Base-by-base conservation (phyloP, 2,113 vertebrate species). In the Scomber scombrus region DNA sequence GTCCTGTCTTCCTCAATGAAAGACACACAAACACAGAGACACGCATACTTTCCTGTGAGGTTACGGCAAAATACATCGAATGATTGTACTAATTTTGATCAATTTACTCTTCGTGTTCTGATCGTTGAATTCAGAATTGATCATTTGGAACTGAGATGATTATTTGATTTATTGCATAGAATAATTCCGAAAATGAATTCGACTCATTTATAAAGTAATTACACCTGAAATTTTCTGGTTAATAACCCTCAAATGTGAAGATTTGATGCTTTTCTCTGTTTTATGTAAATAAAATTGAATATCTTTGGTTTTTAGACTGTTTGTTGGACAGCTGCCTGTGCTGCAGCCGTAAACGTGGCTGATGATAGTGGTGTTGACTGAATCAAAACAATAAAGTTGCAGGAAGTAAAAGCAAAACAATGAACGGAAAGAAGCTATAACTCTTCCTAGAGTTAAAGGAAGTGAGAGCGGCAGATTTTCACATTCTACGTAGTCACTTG, bases 1-100 rank as follows among this genome's bases (percentile, higher is more conserved):
- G 1, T 26, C 19, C 3, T 72, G 11, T 49, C 66, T 46, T 61
- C 45, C 47, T 69, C 34, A 6, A 0, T 51, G 31, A 77, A 70
- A 82, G 29, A 75, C 55, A 79, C 45, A 75, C 23, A 58, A 9
- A 74, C 60, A 71, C 47, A 58, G 49, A 61, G 16, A 60, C 15
- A 71, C 21, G 64, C 61, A 66, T 9, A 66, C 57, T 21, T 67
- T 57, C 19, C 31, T 54, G 6, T 62, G 43, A 77, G 49, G 60
- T 29, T 51, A 26, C 21, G 51, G 11, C 14, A 15, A 14, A 50
- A 49, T 29, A 49, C 16, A 18, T 29, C 14, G 26, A 11, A 2
- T n/a, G 3, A 23, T 19, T 46, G 3, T 31, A 64, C 50, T 61
- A 46, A 58, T 31, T 70, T 21, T 65, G 3, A 23, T 11, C 46